Conservation (phyloP, 2,888 invertebrate species). For the Drosophila monieri region DNA sequence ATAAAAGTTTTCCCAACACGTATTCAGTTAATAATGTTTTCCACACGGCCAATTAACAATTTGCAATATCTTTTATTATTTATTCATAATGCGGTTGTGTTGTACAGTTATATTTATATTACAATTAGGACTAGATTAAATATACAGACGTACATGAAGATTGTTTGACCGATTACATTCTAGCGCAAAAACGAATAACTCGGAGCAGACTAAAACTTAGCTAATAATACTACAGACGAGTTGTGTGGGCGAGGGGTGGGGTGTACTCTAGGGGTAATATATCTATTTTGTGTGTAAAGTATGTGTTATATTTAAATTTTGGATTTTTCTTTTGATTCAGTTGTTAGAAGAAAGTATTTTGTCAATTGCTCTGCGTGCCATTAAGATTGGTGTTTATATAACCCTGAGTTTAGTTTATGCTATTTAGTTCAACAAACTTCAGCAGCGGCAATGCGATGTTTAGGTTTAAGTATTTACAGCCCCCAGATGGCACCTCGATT, state of each 20-base stretch:
- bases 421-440: constrained; percentile 52
- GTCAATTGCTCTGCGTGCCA: constrained; percentile 48
- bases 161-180: constrained; percentile 56
- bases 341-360: constrained; percentile 40
- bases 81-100: constrained; percentile 43
- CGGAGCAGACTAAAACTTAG: constrained; percentile 45
- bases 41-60: constrained; percentile 35
- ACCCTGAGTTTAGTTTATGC: constrained; percentile 72
- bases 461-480: constrained; percentile 50
- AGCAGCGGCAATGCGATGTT: constrained; percentile 45
- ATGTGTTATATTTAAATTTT: constrained; percentile 18
- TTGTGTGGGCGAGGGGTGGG: constrained; percentile 6
- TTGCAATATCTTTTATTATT: constrained; percentile 62
- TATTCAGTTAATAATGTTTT: constrained; percentile 11
- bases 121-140: constrained; percentile 75
- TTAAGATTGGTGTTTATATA: constrained; percentile 39
- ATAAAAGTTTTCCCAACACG: neutral
- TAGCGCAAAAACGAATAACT: constrained; percentile 58
- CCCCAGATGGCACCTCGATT: constrained; percentile 47
- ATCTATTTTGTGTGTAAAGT: constrained; percentile 11
- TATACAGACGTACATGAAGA: constrained; percentile 65
- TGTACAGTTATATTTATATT: constrained; percentile 74
- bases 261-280: constrained; percentile 24
- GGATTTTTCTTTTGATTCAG: constrained; percentile 59
- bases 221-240: constrained; percentile 55